A percentile compares a stretch with the other conserved stretches of the same genome.
phyloP scores from a whole-genome alignment of 2,888 invertebrate species.

The Eupithecia subfuscata region DNA sequence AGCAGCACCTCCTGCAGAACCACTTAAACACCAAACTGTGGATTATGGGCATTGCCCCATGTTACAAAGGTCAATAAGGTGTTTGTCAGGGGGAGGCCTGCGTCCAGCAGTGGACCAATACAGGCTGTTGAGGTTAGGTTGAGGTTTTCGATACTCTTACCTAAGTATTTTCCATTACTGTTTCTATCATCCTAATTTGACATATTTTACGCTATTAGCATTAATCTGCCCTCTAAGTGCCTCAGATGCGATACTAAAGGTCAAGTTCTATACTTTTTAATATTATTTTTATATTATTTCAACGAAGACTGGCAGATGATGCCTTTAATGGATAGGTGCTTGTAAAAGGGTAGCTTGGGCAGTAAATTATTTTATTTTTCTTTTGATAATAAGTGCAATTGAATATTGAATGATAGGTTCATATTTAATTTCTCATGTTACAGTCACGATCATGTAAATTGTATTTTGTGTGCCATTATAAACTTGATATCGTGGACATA shows the following conservation, averaged over 20 bases:
- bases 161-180: not conserved
- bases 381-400: constrained; percentile 14
- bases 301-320: constrained; percentile 24
- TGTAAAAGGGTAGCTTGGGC: constrained; percentile 15
- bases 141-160: not conserved
- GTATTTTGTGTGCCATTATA: not conserved
- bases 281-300: constrained; percentile 10
- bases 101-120: too few species aligned
- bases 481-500: not conserved
- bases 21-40: too few species aligned
- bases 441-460: not conserved
- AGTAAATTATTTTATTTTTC: constrained; percentile 9
- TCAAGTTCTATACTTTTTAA: constrained; percentile 16
- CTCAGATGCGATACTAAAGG: constrained; percentile 12
- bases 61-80: too few species aligned
- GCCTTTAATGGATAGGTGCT: constrained; percentile 11
- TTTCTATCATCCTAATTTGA: not conserved
- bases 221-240: constrained; percentile 4
- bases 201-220: not conserved
- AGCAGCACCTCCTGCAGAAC: too few species aligned
- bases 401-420: not conserved
- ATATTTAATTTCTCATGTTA: not conserved
- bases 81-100: too few species aligned
- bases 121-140: too few species aligned
- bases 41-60: too few species aligned